Evolutionary conservation across 2,888 invertebrate genomes (phyloP), one percentile per base, ranked within the genome.

Genomic region (Drosophila sordidapex): DNA sequence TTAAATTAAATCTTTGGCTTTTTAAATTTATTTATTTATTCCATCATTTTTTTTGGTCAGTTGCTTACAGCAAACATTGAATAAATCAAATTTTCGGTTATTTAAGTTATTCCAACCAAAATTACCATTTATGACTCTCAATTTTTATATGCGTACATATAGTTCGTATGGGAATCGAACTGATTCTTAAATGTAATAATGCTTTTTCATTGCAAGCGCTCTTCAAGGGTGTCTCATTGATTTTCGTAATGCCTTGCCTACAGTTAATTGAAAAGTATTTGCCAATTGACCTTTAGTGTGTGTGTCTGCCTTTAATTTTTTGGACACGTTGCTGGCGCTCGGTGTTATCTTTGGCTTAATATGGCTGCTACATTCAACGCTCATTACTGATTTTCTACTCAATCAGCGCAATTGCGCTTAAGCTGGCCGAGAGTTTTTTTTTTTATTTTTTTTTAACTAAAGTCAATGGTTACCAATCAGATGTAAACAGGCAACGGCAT

Each of bases 191-290:
- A 46, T 25, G 4, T 4, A 25, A 15, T 8, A 46, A 25, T 46
- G 15, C 15, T 15, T 25, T 25, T 2, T 15, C 15, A 21, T 7
- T 21, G 13, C 4, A 25, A 15, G 21, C 13, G 4, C 25, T 27
- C 8, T n/a, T 38, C 4, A 15, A 56, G 38, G n/a, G 38, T 38
- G 21, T n/a, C 25, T 25, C 13, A 25, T 15, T 46, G 46, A 56
- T 56, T 27, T 6, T 4, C 4, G 13, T 29, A 25, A 6, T 49
- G 54, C 49, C 49, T 40, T 35, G 38, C 56, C 63, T 69, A 56
- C 70, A 53, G 77, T 83, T 90, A 90, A 87, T 87, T 90, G 84
- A 89, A 90, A 90, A 87, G 87, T 78, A 63, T 72, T 73, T 65
- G 64, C 67, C 71, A 73, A 79, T 75, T 75, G 74, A 51, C 52